A percentile compares a stretch with the other conserved stretches of the same genome.
phyloP scores from a whole-genome alignment of 2,113 vertebrate species.

The Colistium nudipinnis region DNA sequence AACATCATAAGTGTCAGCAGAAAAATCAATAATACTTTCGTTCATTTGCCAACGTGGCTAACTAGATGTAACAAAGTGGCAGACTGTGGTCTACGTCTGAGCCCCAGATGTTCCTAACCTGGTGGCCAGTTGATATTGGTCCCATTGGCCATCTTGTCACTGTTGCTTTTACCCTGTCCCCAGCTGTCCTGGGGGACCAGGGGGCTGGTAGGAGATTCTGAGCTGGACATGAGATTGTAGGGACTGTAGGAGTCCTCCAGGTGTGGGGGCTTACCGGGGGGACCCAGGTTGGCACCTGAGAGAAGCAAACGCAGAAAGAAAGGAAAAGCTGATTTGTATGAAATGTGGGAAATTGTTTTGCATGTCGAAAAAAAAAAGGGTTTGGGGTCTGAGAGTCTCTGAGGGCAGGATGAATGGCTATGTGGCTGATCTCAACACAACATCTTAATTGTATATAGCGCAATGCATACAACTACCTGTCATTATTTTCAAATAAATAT shows the following conservation, averaged over 20 bases:
- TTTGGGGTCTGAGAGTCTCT: not conserved
- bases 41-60: not conserved
- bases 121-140: slow-evolving; percentile 97
- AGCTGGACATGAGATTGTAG: slow-evolving; percentile 90
- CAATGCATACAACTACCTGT: too few relatives aligned
- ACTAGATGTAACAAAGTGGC: not conserved
- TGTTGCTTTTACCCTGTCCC: slow-evolving; percentile 92
- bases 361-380: not conserved
- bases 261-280: slow-evolving; percentile 89
- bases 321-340: not conserved
- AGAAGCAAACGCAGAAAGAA: not conserved
- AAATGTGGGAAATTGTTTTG: not conserved
- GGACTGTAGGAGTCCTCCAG: slow-evolving; percentile 91
- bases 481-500: too few relatives aligned
- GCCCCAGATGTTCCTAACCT: slow-evolving; percentile 76
- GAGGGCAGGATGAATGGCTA: not conserved
- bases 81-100: not conserved
- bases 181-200: slow-evolving; percentile 91
- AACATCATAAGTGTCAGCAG: not conserved
- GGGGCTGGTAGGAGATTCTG: slow-evolving; percentile 89
- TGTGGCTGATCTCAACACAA: not conserved
- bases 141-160: slow-evolving; percentile 94
- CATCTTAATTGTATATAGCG: too few relatives aligned
- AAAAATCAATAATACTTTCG: too few relatives aligned
- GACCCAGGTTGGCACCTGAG: slow-evolving; percentile 90